Evolutionary conservation across 2,113 vertebrate species (phyloP).

Genomic region (Gymnogyps californianus): DNA sequence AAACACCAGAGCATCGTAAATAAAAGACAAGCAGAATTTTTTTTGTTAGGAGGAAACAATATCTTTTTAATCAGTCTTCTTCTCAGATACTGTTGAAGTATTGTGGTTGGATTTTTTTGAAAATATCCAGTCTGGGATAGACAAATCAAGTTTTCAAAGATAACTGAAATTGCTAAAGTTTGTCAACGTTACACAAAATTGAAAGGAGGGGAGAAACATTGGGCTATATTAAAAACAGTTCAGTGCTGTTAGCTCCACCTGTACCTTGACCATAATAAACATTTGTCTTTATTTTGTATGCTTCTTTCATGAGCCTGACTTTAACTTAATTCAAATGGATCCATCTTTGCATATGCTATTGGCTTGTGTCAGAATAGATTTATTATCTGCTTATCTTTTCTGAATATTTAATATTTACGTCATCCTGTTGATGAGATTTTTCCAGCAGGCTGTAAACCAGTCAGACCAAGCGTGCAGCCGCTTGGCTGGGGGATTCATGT

Average conservation of each 20-base stretch:
- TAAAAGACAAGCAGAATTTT: neutral
- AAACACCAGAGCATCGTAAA: neutral
- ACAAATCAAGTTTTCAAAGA: neutral
- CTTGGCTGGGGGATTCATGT: neutral
- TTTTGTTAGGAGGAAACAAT: neutral
- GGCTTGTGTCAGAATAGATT: conserved; percentile 23
- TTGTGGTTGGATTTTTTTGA: neutral
- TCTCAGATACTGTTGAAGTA: neutral
- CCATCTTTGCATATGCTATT: neutral
- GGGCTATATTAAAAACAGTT: neutral
- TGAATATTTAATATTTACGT: conserved; percentile 50
- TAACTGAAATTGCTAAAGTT: neutral
- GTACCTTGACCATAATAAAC: neutral
- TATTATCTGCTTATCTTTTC: conserved; percentile 60
- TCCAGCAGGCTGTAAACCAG: neutral
- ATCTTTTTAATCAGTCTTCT: neutral
- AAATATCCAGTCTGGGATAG: neutral
- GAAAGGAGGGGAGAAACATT: neutral
- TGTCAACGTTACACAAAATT: neutral
- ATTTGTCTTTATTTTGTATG: neutral
- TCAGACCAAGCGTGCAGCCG: neutral
- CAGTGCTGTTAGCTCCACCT: neutral
- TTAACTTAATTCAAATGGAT: neutral
- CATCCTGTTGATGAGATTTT: conserved; percentile 14
- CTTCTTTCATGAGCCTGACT: conserved; percentile 1